A percentile compares a stretch with the other conserved stretches of the same genome.
These are phyloP conservation scores for Dynastes hyllus DNA, from an alignment of 2,888 invertebrate species.

Conservation along the genomic window DNA sequence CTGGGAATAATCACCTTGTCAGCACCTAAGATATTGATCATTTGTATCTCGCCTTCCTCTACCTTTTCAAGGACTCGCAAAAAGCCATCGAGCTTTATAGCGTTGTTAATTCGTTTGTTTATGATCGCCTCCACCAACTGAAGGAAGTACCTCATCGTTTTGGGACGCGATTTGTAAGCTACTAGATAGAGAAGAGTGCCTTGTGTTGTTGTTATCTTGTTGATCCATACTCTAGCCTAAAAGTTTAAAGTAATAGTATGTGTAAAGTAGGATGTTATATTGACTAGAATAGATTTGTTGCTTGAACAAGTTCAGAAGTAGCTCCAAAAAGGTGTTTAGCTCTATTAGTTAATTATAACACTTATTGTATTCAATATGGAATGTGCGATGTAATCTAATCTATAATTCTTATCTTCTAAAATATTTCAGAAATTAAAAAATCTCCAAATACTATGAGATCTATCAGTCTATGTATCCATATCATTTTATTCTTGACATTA, in stretches of 20 bases:
- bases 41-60: slow-evolving; percentile 61
- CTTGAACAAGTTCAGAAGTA: no score
- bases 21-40: slow-evolving; percentile 60
- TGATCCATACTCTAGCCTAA: slow-evolving; percentile 64
- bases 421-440: no score
- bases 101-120: slow-evolving; percentile 62
- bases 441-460: no score
- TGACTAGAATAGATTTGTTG: no score
- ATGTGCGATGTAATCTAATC: no score
- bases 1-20: slow-evolving; percentile 57
- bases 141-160: slow-evolving; percentile 63
- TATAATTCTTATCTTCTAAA: no score
- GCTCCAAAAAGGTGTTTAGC: no score
- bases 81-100: slow-evolving; percentile 63
- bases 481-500: no score
- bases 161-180: slow-evolving; percentile 61
- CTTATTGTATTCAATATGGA: no score
- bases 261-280: no score
- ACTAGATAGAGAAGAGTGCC: slow-evolving; percentile 62
- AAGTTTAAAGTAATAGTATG: slow-evolving; percentile 36
- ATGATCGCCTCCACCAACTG: slow-evolving; percentile 64
- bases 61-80: slow-evolving; percentile 62
- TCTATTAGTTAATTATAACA: no score
- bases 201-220: slow-evolving; percentile 61
- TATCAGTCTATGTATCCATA: no score